Percentiles rank a stretch among this genome's conserved stretches.
phyloP scores from a whole-genome alignment of 2,797 vertebrate species.

The Pseudomugil tenellus region DNA sequence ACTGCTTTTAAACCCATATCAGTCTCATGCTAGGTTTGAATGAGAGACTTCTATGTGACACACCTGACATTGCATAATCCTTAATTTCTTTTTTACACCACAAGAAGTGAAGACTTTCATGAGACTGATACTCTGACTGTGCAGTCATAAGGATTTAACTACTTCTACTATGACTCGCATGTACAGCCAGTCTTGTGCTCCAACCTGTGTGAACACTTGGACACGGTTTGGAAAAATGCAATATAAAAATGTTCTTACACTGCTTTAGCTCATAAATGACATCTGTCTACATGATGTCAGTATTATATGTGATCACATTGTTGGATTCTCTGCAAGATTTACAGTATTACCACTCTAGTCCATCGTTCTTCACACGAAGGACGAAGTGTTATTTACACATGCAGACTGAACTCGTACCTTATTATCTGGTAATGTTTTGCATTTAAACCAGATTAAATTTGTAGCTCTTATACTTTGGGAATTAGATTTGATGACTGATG shows the following conservation, averaged over 20 bases:
- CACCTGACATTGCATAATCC: slow-evolving; percentile 41
- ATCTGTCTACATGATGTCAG: slow-evolving; percentile 22
- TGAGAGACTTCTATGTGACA: slow-evolving; percentile 53
- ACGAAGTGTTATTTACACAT: slow-evolving; percentile 2
- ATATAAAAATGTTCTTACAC: slow-evolving; percentile 28
- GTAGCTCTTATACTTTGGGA: slow-evolving; percentile 15
- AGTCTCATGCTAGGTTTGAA: slow-evolving; percentile 65
- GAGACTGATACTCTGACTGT: slow-evolving; percentile 34
- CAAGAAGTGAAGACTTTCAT: slow-evolving; percentile 43
- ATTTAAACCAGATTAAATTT: slow-evolving; percentile 38
- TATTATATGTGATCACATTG: slow-evolving; percentile 21
- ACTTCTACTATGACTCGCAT: slow-evolving; percentile 82
- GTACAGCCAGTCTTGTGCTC: slow-evolving; percentile 60
- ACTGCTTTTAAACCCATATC: slow-evolving; percentile 33
- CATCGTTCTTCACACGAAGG: slow-evolving; percentile 30
- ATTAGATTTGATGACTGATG: neutral
- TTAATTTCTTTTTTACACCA: slow-evolving; percentile 59
- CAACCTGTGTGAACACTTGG: slow-evolving; percentile 74
- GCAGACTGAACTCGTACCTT: slow-evolving; percentile 36
- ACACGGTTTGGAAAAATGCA: slow-evolving; percentile 52
- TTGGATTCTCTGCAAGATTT: slow-evolving; percentile 21
- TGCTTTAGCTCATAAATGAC: slow-evolving; percentile 32
- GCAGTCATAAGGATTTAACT: slow-evolving; percentile 31
- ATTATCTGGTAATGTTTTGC: slow-evolving; percentile 46
- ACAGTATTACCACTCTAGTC: slow-evolving; percentile 11